A percentile compares a stretch with the other conserved stretches of the same genome.
phyloP scores from a whole-genome alignment of 2,888 invertebrate species.

The Cryptus armator region DNA sequence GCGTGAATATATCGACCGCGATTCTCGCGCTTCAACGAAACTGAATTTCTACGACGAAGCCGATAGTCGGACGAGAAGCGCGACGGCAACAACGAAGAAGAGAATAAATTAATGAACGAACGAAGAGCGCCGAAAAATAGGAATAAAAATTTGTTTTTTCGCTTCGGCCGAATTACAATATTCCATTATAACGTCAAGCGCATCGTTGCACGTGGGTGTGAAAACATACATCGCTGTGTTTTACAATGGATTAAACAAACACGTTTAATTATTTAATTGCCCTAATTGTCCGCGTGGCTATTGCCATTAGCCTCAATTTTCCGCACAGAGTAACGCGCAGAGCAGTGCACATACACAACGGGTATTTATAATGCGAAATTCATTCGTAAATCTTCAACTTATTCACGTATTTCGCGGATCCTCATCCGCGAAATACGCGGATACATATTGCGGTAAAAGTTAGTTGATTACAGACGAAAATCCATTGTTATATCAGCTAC shows the following conservation, averaged over 20 bases:
- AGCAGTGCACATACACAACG: no score
- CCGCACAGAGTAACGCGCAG: background rate
- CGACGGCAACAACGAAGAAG: background rate
- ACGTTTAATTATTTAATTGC: slow-evolving; percentile 5
- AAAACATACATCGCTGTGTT: background rate
- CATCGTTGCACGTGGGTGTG: background rate
- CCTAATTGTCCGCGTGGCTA: background rate
- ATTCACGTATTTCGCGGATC: no score
- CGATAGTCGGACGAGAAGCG: background rate
- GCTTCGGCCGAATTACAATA: background rate
- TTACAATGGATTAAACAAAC: background rate
- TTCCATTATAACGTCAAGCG: background rate
- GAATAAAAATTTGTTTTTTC: background rate
- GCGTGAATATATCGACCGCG: slow-evolving; percentile 42
- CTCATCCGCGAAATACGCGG: no score
- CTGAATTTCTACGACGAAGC: slow-evolving; percentile 24
- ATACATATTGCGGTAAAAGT: no score
- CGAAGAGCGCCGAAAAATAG: background rate
- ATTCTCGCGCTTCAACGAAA: slow-evolving; percentile 39
- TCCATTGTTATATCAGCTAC: background rate
- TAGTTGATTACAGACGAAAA: background rate
- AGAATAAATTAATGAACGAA: background rate
- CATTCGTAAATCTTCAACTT: no score
- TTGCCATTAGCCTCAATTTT: background rate
- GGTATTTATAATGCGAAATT: no score